phyloP scores from a whole-genome alignment of 2,797 vertebrate species.

The Danionella dracula region DNA sequence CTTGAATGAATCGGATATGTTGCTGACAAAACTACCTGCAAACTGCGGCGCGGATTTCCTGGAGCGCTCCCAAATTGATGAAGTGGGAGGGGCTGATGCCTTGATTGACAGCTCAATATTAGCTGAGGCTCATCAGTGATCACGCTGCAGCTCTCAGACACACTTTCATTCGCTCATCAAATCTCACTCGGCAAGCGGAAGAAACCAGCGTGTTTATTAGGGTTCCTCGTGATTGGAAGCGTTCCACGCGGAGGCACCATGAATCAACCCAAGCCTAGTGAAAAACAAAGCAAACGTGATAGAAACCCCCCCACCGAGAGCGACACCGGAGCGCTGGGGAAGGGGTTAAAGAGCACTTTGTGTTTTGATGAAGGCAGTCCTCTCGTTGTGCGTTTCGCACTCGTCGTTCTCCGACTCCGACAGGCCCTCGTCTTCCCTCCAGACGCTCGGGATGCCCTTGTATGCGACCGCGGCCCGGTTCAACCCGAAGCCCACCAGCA shows the following conservation, averaged over 20 bases:
- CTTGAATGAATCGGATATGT: too few relatives aligned
- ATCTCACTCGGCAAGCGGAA: conserved; percentile 60
- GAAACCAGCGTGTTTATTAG: conserved; percentile 58
- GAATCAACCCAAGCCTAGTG: conserved; percentile 44
- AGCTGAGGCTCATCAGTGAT: too few relatives aligned
- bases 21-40: too few relatives aligned
- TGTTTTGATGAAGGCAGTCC: conserved; percentile 98
- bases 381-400: conserved; percentile 83
- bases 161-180: conserved; percentile 15
- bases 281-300: background rate
- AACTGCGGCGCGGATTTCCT: too few relatives aligned
- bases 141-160: background rate
- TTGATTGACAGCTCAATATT: too few relatives aligned
- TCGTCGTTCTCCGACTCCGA: conserved; percentile 88
- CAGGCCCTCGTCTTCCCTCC: conserved; percentile 81
- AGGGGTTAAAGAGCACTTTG: conserved; percentile 95
- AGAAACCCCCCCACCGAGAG: conserved; percentile 19
- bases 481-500: conserved; percentile 46
- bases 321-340: conserved; percentile 8
- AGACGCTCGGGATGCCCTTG: conserved; percentile 87
- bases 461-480: conserved; percentile 81
- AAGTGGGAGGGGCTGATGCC: too few relatives aligned
- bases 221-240: conserved; percentile 49
- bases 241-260: conserved; percentile 58
- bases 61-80: too few relatives aligned